phyloP scores from a whole-genome alignment of 2,888 invertebrate species.

The Scaptomyza tumidula region DNA sequence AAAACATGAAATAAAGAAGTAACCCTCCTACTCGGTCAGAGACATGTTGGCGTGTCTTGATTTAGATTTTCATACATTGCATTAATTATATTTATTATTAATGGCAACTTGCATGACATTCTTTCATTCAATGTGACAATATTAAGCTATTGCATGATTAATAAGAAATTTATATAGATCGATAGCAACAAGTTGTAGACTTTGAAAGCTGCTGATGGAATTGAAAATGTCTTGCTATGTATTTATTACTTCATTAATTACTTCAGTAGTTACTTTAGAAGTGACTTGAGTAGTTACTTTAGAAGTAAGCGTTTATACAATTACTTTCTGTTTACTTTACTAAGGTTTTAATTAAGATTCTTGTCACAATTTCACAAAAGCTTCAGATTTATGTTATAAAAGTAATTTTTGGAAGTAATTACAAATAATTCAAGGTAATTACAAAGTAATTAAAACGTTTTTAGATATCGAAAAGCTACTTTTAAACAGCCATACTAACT shows the following conservation, averaged over 20 bases:
- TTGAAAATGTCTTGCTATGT: not conserved
- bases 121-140: constrained; percentile 63
- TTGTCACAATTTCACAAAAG: no score
- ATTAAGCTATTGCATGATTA: constrained; percentile 29
- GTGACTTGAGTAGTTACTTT: no score
- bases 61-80: constrained; percentile 48
- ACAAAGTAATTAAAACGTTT: not conserved
- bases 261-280: no score
- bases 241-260: not conserved
- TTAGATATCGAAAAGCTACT: no score
- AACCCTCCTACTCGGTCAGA: not conserved
- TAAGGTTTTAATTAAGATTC: no score
- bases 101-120: constrained; percentile 66
- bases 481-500: not conserved
- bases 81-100: constrained; percentile 50
- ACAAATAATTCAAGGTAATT: no score
- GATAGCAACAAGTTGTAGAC: constrained; percentile 15
- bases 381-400: not conserved
- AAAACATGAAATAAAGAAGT: no score
- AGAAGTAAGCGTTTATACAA: no score
- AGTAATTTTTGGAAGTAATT: not conserved
- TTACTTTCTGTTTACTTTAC: no score
- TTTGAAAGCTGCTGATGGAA: not conserved
- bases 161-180: constrained; percentile 29
- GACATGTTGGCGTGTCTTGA: constrained; percentile 31